Conservation (phyloP, 2,797 vertebrate species). For the Brachyalestes nurse region DNA sequence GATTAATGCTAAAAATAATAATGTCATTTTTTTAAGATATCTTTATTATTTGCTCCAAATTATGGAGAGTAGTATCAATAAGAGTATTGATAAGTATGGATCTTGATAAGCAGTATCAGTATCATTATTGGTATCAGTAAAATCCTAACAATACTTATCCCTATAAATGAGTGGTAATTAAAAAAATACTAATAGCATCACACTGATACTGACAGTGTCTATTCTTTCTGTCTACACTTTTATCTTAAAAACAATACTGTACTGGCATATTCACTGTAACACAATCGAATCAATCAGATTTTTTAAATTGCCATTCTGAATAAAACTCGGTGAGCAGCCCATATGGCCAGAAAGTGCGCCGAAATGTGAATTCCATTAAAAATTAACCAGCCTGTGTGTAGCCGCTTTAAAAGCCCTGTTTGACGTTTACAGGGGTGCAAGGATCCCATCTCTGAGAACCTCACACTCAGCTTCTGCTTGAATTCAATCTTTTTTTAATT, state of each 20-base stretch:
- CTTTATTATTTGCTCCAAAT: too few relatives aligned
- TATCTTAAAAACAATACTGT: too few relatives aligned
- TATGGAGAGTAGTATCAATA: too few relatives aligned
- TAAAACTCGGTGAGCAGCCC: background rate
- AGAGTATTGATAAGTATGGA: too few relatives aligned
- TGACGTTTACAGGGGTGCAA: conserved; percentile 71
- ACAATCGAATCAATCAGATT: background rate
- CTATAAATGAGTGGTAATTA: too few relatives aligned
- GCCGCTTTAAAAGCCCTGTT: conserved; percentile 48
- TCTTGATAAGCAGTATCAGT: too few relatives aligned
- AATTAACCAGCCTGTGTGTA: conserved; percentile 64
- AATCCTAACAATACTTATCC: too few relatives aligned
- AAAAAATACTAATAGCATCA: background rate
- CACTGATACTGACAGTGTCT: background rate
- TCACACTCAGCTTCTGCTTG: conserved; percentile 68
- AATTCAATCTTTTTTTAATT: conserved; percentile 64
- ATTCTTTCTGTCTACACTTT: background rate
- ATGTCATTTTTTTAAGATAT: too few relatives aligned
- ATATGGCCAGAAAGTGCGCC: background rate
- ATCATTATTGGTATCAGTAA: too few relatives aligned
- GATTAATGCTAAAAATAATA: too few relatives aligned
- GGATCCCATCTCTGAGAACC: conserved; percentile 65
- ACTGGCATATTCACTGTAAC: background rate
- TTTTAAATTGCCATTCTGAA: background rate
- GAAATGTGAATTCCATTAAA: conserved; percentile 60